phyloP scores from a whole-genome alignment of 2,797 vertebrate species.

The Protosalanx chinensis region DNA sequence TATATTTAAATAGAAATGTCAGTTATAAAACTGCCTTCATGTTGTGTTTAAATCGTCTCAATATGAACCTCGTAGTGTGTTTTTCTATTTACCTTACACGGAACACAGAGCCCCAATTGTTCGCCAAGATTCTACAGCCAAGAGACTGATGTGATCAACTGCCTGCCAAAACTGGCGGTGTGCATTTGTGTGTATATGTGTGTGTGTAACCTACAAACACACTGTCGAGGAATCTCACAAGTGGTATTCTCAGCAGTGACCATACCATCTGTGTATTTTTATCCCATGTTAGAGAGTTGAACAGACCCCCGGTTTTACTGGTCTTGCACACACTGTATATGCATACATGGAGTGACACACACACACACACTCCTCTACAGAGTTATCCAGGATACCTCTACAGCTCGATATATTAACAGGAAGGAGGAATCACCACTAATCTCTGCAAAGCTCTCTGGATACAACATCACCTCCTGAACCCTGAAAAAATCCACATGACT shows the following conservation, averaged over 20 bases:
- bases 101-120: conserved; percentile 60
- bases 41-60: conserved; percentile 28
- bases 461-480: conserved; percentile 17
- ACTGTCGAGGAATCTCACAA: conserved; percentile 52
- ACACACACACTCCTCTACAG: conserved; percentile 6
- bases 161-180: conserved; percentile 48
- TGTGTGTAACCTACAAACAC: conserved; percentile 46
- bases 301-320: background rate
- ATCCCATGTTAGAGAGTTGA: conserved; percentile 19
- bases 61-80: conserved; percentile 33
- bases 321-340: background rate
- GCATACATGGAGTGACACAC: background rate
- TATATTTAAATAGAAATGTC: conserved; percentile 32
- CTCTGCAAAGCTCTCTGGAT: background rate
- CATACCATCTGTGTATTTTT: conserved; percentile 32
- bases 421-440: background rate
- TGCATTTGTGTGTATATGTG: conserved; percentile 6
- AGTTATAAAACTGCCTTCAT: conserved; percentile 35
- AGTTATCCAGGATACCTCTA: background rate
- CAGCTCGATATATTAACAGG: background rate
- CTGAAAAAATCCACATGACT: background rate
- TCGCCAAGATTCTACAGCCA: conserved; percentile 51
- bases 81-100: conserved; percentile 44
- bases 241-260: conserved; percentile 27
- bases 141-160: conserved; percentile 50